A percentile compares a stretch with the other conserved stretches of the same genome.
These are phyloP conservation scores for Labeo calbasu DNA, from an alignment of 2,797 vertebrate species.

Conservation along the genomic window DNA sequence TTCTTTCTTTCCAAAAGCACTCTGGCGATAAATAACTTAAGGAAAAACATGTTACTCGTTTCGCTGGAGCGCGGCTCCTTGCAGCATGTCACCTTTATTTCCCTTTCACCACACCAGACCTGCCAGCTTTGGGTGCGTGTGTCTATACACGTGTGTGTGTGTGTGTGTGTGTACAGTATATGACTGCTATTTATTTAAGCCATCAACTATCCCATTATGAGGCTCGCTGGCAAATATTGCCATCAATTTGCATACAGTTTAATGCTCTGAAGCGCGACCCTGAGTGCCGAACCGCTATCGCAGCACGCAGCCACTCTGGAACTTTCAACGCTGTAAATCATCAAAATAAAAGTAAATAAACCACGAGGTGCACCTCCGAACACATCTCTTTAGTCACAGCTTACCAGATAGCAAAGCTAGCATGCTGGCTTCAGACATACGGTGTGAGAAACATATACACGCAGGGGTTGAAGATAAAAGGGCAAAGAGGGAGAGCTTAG, in stretches of 20 bases:
- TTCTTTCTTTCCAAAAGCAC: slow-evolving; percentile 53
- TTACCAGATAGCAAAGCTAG: slow-evolving; percentile 35
- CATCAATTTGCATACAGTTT: slow-evolving; percentile 63
- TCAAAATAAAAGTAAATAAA: slow-evolving; percentile 59
- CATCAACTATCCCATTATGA: slow-evolving; percentile 63
- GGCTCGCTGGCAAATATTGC: slow-evolving; percentile 59
- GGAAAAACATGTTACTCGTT: slow-evolving; percentile 59
- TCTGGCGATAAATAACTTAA: slow-evolving; percentile 68
- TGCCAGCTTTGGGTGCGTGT: slow-evolving; percentile 32
- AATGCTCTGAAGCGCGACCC: slow-evolving; percentile 43
- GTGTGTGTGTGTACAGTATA: slow-evolving; percentile 22
- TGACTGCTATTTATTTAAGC: slow-evolving; percentile 59
- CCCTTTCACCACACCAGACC: slow-evolving; percentile 37
- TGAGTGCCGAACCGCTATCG: slow-evolving; percentile 52
- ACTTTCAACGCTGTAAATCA: slow-evolving; percentile 57
- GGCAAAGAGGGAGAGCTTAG: slow-evolving; percentile 16
- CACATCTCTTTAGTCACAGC: slow-evolving; percentile 54
- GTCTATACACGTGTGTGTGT: background rate
- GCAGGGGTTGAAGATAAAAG: slow-evolving; percentile 9
- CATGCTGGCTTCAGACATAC: slow-evolving; percentile 39
- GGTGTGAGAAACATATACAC: slow-evolving; percentile 19
- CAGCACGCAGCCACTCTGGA: slow-evolving; percentile 55
- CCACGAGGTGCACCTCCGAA: slow-evolving; percentile 34
- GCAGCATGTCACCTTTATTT: slow-evolving; percentile 52
- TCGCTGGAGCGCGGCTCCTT: slow-evolving; percentile 42